phyloP scores from a whole-genome alignment of 2,113 vertebrate species.

The Pollimyrus isidori region DNA sequence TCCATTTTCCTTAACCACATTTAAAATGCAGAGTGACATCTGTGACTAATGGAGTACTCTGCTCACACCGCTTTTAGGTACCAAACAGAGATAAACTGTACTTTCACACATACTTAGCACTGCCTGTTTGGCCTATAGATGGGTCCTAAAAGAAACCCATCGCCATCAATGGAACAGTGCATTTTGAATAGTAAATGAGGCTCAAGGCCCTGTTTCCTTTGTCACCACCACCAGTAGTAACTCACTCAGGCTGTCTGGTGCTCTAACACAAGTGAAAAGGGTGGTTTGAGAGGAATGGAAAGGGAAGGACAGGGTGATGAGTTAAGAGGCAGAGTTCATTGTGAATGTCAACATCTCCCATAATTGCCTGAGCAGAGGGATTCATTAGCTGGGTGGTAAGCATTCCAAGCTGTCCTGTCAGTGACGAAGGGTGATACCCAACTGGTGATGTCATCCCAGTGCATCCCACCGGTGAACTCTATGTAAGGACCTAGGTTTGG shows the following conservation, averaged over 20 bases:
- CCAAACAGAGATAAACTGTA: not conserved
- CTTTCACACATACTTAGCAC: not conserved
- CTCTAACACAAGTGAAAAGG: not conserved
- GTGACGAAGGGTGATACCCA: not conserved
- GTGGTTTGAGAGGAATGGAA: not conserved
- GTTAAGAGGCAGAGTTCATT: not conserved
- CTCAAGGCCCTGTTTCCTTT: not conserved
- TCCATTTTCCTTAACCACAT: not conserved
- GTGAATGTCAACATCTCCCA: not conserved
- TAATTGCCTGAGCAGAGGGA: not conserved
- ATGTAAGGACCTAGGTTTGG: not conserved
- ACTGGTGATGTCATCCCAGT: not conserved
- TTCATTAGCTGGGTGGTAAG: not conserved
- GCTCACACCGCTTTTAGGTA: not conserved
- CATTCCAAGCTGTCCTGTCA: not conserved
- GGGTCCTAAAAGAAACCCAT: not conserved
- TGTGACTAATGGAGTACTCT: not conserved
- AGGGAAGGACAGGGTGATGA: not conserved
- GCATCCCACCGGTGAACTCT: not conserved
- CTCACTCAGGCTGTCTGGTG: not conserved
- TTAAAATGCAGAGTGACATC: not conserved
- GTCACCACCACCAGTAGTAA: not conserved
- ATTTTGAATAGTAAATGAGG: not conserved
- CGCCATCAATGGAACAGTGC: not conserved
- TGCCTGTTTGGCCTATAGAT: not conserved